phyloP scores from a whole-genome alignment of 2,797 vertebrate species.

The Danio kyathit region DNA sequence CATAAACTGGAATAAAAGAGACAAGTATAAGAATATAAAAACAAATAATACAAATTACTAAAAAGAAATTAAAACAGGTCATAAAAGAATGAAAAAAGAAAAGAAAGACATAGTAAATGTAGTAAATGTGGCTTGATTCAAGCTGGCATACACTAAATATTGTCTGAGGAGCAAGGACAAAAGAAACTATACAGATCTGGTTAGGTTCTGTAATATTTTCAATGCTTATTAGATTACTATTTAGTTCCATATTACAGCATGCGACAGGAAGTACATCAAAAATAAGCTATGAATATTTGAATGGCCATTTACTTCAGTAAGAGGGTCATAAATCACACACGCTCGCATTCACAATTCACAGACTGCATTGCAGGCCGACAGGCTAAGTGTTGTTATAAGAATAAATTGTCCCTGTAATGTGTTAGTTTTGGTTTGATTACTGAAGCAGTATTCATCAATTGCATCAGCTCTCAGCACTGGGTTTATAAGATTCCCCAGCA shows the following conservation, averaged over 20 bases:
- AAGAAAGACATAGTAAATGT: too few relatives aligned
- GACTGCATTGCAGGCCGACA: conserved; percentile 58
- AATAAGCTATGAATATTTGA: conserved; percentile 65
- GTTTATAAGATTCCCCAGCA: conserved; percentile 51
- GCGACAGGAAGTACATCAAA: conserved; percentile 59
- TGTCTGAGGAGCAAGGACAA: not conserved
- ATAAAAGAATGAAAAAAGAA: too few relatives aligned
- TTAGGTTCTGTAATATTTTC: not conserved
- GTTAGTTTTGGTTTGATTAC: conserved; percentile 65
- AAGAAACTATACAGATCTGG: not conserved
- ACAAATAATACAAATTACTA: too few relatives aligned
- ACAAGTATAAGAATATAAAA: too few relatives aligned
- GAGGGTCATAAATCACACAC: conserved; percentile 67
- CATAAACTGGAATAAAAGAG: too few relatives aligned
- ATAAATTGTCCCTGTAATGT: conserved; percentile 64
- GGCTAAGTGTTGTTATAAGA: conserved; percentile 64
- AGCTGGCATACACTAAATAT: too few relatives aligned
- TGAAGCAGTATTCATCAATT: conserved; percentile 66
- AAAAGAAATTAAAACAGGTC: too few relatives aligned
- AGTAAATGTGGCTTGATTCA: too few relatives aligned
- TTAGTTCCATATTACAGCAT: conserved; percentile 56
- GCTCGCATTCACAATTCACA: conserved; percentile 45
- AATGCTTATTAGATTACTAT: conserved; percentile 20
- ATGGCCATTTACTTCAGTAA: conserved; percentile 64
- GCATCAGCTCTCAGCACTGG: conserved; percentile 42